These are phyloP conservation scores for Latheticus oryzae DNA, from an alignment of 2,888 invertebrate species.

Conservation along the genomic window DNA sequence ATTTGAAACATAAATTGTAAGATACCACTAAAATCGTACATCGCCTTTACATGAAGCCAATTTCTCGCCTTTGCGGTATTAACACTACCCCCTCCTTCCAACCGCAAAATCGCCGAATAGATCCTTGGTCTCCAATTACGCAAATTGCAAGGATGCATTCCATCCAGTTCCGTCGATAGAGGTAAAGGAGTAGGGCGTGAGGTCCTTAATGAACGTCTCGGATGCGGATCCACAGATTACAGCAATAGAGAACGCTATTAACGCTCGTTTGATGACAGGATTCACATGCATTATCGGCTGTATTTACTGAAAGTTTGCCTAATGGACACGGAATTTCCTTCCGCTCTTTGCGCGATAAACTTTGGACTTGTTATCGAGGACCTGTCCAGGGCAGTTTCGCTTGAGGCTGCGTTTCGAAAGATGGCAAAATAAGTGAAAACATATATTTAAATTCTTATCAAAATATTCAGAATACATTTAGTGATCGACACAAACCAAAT, in stretches of 20 bases:
- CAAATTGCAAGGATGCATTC: slow-evolving; percentile 43
- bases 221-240: slow-evolving; percentile 34
- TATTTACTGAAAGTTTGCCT: slow-evolving; percentile 24
- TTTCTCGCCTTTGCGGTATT: slow-evolving; percentile 6
- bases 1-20: no score
- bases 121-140: slow-evolving; percentile 39
- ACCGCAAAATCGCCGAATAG: slow-evolving; percentile 30
- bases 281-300: slow-evolving; percentile 28
- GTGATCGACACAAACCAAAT: no score
- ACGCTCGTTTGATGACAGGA: slow-evolving; percentile 26
- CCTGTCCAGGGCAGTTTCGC: no score
- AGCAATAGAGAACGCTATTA: slow-evolving; percentile 30
- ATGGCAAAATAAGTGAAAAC: no score
- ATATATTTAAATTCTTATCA: no score
- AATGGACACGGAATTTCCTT: slow-evolving; percentile 20
- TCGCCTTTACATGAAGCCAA: slow-evolving; percentile 3
- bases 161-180: slow-evolving; percentile 22
- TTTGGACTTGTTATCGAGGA: no score
- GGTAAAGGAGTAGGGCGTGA: slow-evolving; percentile 15
- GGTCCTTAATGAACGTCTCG: slow-evolving; percentile 33
- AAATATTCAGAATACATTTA: no score
- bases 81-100: neutral
- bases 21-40: no score
- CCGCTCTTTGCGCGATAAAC: slow-evolving; percentile 7
- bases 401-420: no score